Base-by-base conservation (phyloP, 2,113 vertebrate genomes). In the Muntiacus muntjak region DNA sequence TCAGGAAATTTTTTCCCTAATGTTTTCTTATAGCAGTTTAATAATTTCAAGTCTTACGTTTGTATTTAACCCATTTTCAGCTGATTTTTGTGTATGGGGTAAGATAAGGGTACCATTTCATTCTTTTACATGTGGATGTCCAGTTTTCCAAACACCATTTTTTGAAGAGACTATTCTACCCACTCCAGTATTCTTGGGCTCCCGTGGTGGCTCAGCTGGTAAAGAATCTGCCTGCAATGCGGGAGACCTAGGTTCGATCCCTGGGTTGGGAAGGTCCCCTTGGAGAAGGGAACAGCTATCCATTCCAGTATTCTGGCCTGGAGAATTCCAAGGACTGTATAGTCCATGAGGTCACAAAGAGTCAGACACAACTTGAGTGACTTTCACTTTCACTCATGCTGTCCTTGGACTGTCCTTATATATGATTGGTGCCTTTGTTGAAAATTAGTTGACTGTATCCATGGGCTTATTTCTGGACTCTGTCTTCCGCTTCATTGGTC, bases 11-110 rank as follows among this genome's bases (percentile, higher is more conserved):
- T 28, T 26, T 52, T 14, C 26, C 71, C 9, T 54, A 10, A 36
- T 81, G 71, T 92, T 91, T 95, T 57, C 71, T 87, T 45, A 58
- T 57, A 47, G 36, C 16, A 87, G 30, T 91, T 47, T 64, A 57
- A 40, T 30, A 25, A 83, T 40, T 79, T 36, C 30, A n/a, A 36
- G 82, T 36, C 67, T 79, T 50, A 25, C 25, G 17, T 25, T 54
- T 23, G n/a, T 91, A 36, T 95, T 50, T 30, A 12, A 57, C 47
- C 36, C 40, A 23, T 36, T 91, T 91, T 23, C 55, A 23, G 55
- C 16, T 62, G 55, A 15, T n/a, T 55, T 74, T 64, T 47, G 25
- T 47, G 71, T 43, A 9, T 19, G 6, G 55, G 23, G 40, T 62
- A 12, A 86, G 55, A 33, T 10, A 40, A 55, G 57, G 71, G 9